Evolutionary conservation across 2,113 vertebrate species (phyloP).

Genomic region (Cinclus mexicanus): DNA sequence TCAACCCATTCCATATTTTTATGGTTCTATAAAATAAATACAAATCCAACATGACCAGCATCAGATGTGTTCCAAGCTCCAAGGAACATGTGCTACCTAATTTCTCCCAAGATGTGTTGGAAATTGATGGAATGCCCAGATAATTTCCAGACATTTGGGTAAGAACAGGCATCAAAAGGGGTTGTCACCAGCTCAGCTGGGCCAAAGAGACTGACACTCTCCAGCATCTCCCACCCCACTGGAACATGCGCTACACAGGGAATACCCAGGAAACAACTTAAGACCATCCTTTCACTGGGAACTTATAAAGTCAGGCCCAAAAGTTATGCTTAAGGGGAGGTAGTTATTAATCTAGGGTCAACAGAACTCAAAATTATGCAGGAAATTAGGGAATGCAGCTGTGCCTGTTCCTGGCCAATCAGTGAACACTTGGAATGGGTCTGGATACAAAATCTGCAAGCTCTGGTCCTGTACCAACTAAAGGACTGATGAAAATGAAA

Average conservation of each 20-base stretch:
- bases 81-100: not conserved
- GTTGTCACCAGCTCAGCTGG: not conserved
- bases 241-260: accelerated
- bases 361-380: not conserved
- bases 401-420: not conserved
- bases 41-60: not conserved
- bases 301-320: not conserved
- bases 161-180: not conserved
- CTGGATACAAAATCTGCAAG: not conserved
- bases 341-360: not conserved
- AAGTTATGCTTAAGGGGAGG: not conserved
- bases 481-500: not conserved
- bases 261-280: not conserved
- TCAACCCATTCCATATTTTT: not conserved
- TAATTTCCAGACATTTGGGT: not conserved
- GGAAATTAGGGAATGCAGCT: not conserved
- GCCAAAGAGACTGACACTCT: not conserved
- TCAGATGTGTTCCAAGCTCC: not conserved
- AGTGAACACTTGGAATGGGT: not conserved
- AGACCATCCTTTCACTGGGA: not conserved
- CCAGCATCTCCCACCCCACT: not conserved
- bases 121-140: not conserved
- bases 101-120: not conserved
- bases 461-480: not conserved
- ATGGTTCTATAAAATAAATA: not conserved